Base-by-base conservation (phyloP, 2,797 vertebrate species). In the Borostomias antarcticus region DNA sequence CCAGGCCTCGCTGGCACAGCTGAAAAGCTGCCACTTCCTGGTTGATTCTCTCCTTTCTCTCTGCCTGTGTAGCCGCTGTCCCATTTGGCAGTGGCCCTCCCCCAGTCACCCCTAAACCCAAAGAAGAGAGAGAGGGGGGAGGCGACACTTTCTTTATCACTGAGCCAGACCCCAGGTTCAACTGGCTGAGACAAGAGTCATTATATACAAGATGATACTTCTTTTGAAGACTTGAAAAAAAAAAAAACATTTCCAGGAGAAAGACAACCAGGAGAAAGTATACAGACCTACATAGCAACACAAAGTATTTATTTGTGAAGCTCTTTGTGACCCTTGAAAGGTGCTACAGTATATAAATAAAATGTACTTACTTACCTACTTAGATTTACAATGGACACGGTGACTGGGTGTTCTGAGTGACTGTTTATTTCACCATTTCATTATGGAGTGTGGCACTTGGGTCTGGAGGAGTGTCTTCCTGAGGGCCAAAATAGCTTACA, bases 1-100 rank as follows among this genome's bases (percentile, higher is more conserved):
- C 80, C 35, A 45, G 45, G 84, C 80, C 86, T 86, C 77, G 76
- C 82, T 88, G 85, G 83, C 86, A 86, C 76, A 57, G 69, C 78
- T 88, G 71, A 90, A 90, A 90, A 79, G 83, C 86, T 87, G 87
- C 82, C 86, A 88, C 85, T 92, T 90, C 89, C 89, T 89, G 86
- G 88, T 86, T 82, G 84, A 89, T 87, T 89, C 79, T 83, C 79
- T 56, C 81, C 86, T 57, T 84, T 88, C 85, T 85, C 72, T 85
- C 72, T 76, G 76, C 58, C 81, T 72, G 76, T 86, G 86, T 84
- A 75, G 85, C 85, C 75, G 62, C 79, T 85, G 85, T 85, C 76
- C 77, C 78, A 79, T 84, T 86, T 85, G 86, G 86, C 82, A 82
- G 58, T 35, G 65, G 51, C 47, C 15, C 67, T 54, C n/a, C 47